Conservation (phyloP, 1,140 invertebrate genomes). For the Brachionus rotundiformis region DNA sequence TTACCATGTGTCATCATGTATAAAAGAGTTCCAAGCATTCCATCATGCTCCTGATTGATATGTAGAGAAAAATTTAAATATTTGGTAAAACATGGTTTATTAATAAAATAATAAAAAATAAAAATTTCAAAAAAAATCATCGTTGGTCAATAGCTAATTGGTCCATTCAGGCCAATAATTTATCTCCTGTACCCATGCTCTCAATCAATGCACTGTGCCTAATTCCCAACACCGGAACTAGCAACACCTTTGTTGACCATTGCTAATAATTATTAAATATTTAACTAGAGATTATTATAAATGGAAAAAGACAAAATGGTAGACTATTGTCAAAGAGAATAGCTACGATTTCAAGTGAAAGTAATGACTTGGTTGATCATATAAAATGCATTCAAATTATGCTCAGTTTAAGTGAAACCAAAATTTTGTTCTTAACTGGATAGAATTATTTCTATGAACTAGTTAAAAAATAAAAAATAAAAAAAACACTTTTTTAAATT, state of each 20-base stretch:
- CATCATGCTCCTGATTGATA: too few species aligned
- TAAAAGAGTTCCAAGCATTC: too few species aligned
- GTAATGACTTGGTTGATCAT: not conserved
- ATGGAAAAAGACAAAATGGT: slow-evolving; percentile 20
- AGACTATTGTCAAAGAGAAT: slow-evolving; percentile 37
- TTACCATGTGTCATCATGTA: too few species aligned
- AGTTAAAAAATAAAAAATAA: not conserved
- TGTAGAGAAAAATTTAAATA: too few species aligned
- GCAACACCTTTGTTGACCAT: not conserved
- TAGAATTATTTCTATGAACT: not conserved
- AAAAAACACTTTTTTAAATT: not conserved
- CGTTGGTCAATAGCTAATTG: too few species aligned
- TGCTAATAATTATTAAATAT: not conserved
- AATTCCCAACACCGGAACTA: not conserved
- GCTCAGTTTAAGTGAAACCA: not conserved
- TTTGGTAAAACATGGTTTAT: too few species aligned
- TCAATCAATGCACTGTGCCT: too few species aligned
- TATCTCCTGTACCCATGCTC: too few species aligned
- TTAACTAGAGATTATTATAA: slow-evolving; percentile 5
- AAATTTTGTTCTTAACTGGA: slow-evolving; percentile 32
- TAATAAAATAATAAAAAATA: too few species aligned
- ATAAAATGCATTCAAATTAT: slow-evolving; percentile 48
- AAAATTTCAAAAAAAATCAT: too few species aligned
- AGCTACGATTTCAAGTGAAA: not conserved
- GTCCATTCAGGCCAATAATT: too few species aligned